Percentiles rank a stretch among this genome's conserved stretches.
phyloP scores from a whole-genome alignment of 2,888 invertebrate species.

The Cyaniris semiargus region DNA sequence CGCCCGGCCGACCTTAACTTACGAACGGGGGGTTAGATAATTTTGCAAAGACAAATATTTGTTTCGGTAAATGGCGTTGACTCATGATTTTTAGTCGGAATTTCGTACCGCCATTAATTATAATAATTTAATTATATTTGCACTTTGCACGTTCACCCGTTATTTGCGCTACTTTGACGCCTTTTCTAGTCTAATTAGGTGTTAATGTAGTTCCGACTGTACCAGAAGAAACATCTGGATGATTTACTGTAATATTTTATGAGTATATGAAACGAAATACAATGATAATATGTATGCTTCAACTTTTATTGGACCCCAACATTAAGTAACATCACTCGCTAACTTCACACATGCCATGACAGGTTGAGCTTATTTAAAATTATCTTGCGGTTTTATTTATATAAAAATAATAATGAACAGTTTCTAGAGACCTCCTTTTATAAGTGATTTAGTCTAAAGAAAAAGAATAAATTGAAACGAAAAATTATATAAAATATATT shows the following conservation, averaged over 20 bases:
- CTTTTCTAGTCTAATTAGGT: background rate
- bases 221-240: background rate
- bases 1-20: conserved; percentile 39
- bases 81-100: conserved; percentile 21
- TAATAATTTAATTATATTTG: conserved; percentile 22
- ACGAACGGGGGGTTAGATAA: conserved; percentile 40
- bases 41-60: conserved; percentile 40
- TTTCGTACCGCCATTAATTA: conserved; percentile 21
- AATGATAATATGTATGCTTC: background rate
- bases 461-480: background rate
- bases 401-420: too few relatives aligned
- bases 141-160: background rate
- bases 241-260: too few relatives aligned
- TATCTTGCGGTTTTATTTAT: too few relatives aligned
- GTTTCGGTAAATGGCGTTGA: conserved; percentile 32
- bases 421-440: too few relatives aligned
- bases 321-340: background rate
- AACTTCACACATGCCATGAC: conserved; percentile 12
- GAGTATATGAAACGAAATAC: too few relatives aligned
- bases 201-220: background rate
- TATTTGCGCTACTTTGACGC: background rate
- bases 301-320: background rate
- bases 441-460: too few relatives aligned
- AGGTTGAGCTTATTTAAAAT: background rate
- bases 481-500: background rate